Evolutionary conservation across 2,113 vertebrate species (phyloP), one percentile per base, ranked within the genome.

Genomic region (Silurus asotus): DNA sequence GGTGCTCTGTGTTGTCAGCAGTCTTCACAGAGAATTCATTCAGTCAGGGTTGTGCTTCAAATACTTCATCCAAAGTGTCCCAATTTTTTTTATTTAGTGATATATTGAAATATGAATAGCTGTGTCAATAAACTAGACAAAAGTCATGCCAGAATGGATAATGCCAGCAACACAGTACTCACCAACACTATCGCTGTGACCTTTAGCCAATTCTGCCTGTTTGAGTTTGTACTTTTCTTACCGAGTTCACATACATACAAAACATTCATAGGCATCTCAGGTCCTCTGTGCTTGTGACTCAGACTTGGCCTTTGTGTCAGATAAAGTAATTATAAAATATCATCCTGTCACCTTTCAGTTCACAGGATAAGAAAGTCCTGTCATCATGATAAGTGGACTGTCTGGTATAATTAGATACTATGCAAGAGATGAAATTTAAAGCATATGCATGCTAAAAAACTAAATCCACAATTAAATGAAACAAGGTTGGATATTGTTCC

Each of bases 371-470:
- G n/a, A 82, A 82, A 72, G 82, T 49, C 17, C 83, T 88, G 76
- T 92, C 85, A 91, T 87, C 90, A 90, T 92, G 91, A 90, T 88
- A 80, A 92, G 82, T 82, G 70, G 90, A 89, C 61, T 75, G 86
- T 82, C 6, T 56, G 9, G 1, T 85, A 45, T 93, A 92, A 92
- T 92, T 89, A 91, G 85, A 87, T 84, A 77, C 85, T 56, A 77
- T 75, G 72, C 88, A 86, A 72, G 88, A 87, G 88, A 87, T 92
- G 89, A 93, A 94, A 93, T 92, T 92, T 90, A 93, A 94, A 91
- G 83, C 49, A 25, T 72, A 56, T 51, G 87, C 67, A 88, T 86
- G 83, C 82, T 85, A 84, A 84, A 90, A 76, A 11, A 75, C 87
- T 55, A 86, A 79, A 74, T 37, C 28, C 61, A 45, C 65, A 51